Evolutionary conservation across 2,797 vertebrate genomes (phyloP).

Genomic region (Anisognathus igniventris): DNA sequence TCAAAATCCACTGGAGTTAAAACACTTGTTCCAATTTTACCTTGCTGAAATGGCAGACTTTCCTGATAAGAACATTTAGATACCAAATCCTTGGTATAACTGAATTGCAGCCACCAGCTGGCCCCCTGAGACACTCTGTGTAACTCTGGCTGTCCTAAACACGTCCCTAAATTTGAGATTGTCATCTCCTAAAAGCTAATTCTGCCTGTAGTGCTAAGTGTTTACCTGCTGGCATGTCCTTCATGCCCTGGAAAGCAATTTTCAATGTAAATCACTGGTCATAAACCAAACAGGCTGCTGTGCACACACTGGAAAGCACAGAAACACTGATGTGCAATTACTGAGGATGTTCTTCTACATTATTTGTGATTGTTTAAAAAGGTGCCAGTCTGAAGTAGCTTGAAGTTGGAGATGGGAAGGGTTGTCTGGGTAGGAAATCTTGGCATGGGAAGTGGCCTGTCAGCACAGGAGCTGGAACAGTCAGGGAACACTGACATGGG

Average conservation of each 20-base stretch:
- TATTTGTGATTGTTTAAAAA: neutral
- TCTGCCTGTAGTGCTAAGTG: neutral
- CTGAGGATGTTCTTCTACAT: rapidly evolving
- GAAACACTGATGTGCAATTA: rapidly evolving
- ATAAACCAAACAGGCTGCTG: neutral
- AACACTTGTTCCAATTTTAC: neutral
- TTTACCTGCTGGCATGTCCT: neutral
- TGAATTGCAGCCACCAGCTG: neutral
- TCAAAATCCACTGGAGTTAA: neutral
- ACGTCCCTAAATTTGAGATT: neutral
- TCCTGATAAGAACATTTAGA: neutral
- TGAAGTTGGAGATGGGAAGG: neutral
- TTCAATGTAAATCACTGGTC: neutral
- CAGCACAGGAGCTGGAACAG: neutral
- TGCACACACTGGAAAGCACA: rapidly evolving
- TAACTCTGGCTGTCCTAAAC: neutral
- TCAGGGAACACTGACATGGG: neutral
- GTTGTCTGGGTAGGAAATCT: neutral
- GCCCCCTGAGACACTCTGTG: neutral
- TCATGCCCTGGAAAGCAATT: neutral
- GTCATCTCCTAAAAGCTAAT: neutral
- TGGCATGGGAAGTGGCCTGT: neutral
- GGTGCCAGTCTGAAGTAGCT: neutral
- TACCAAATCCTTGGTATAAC: neutral
- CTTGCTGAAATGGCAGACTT: neutral